Evolutionary conservation across 2,113 vertebrate genomes (phyloP).

Genomic region (Aramus guarauna): DNA sequence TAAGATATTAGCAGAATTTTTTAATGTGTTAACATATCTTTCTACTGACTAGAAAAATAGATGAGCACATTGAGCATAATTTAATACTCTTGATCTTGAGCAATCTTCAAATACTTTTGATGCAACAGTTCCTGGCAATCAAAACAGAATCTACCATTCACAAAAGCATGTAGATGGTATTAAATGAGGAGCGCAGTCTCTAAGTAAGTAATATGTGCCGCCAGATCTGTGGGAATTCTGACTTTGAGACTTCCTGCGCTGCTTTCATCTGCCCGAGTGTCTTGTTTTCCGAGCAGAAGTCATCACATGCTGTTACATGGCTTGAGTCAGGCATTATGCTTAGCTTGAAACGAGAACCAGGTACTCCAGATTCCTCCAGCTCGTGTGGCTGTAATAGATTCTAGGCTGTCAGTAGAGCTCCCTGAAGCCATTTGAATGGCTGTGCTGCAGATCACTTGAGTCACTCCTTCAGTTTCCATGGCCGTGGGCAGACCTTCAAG

Average conservation of each 20-base stretch:
- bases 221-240: not conserved
- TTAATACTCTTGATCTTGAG: not conserved
- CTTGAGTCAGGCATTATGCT: not conserved
- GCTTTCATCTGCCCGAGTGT: not conserved
- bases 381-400: not conserved
- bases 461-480: not conserved
- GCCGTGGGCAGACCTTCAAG: not conserved
- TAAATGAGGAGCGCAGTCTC: not conserved
- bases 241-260: not conserved
- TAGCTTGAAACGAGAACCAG: conserved; percentile 14
- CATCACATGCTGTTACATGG: not conserved
- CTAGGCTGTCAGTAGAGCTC: not conserved
- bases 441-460: not conserved
- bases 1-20: not conserved
- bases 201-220: not conserved
- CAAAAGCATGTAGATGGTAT: conserved; percentile 11
- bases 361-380: conserved; percentile 17
- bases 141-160: not conserved
- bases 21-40: not conserved
- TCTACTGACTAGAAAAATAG: not conserved
- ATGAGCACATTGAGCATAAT: not conserved
- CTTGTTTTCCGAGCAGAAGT: conserved; percentile 14
- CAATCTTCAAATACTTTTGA: not conserved
- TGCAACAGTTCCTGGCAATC: not conserved
- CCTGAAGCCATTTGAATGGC: not conserved